Evolutionary conservation across 2,888 invertebrate genomes (phyloP).

Genomic region (Macaria notata): DNA sequence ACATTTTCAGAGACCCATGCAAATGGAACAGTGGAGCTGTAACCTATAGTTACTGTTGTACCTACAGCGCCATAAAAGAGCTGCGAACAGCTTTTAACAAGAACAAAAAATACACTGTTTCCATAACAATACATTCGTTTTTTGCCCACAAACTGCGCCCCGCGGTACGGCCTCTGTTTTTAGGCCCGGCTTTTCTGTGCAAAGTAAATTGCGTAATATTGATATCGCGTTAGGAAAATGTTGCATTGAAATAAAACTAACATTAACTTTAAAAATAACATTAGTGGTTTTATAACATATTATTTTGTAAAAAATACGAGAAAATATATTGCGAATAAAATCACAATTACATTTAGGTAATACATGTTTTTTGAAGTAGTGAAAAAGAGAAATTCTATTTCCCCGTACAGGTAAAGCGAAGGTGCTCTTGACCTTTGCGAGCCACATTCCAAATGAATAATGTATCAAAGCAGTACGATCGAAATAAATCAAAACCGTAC

Average conservation of each 20-base stretch:
- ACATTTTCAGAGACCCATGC: slow-evolving; percentile 23
- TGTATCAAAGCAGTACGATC: slow-evolving; percentile 24
- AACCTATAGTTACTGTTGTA: slow-evolving; percentile 20
- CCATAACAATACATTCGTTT: slow-evolving; percentile 15
- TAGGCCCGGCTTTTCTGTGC: no score
- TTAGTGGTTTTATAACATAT: no score
- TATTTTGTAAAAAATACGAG: no score
- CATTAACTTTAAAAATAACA: no score
- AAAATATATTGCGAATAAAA: no score
- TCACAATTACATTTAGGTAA: no score
- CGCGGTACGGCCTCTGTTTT: no score
- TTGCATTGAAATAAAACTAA: no score
- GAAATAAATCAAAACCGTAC: slow-evolving; percentile 39
- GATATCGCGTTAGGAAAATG: no score
- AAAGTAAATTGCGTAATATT: no score
- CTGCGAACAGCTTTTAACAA: slow-evolving; percentile 18
- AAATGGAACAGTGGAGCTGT: slow-evolving; percentile 21
- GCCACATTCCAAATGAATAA: slow-evolving; percentile 26
- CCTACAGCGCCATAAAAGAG: slow-evolving; percentile 24
- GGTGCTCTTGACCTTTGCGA: not conserved
- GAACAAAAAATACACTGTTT: slow-evolving; percentile 14
- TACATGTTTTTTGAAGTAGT: no score
- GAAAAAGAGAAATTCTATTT: no score
- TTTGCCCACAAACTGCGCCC: not conserved
- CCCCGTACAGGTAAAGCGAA: not conserved